Evolutionary conservation across 2,797 vertebrate genomes (phyloP), one percentile per base, ranked within the genome.

Genomic region (Argyrosomus regius): DNA sequence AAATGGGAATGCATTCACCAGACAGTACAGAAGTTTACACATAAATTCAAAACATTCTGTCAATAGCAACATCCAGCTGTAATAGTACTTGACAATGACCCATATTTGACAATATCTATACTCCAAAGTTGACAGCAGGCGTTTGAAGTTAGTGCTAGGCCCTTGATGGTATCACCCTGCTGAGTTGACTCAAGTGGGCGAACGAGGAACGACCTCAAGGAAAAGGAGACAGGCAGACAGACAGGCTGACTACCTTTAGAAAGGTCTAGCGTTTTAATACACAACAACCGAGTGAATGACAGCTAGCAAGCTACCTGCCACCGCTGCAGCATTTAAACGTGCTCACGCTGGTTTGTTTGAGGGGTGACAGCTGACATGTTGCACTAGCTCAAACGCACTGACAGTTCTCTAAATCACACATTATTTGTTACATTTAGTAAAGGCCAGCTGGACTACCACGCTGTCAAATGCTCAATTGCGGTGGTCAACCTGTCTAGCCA

Each of bases 291-390:
- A 57, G 17, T 0, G 8, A 16, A 11, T 18, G 24, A 3, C 8
- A 31, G 6, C 26, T 20, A 57, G 3, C 20, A 12, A 39, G 12
- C 60, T 41, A 48, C 2, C 28, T 2, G 52, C 14, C 71, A 17
- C 54, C 17, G 13, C 12, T 28, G 11, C 45, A 2, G 49, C 58
- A 7, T 24, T 53, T 9, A 64, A 69, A 56, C 59, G 4, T 31
- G 49, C 28, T 75, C 53, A 41, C 6, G n/a, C 16, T 39, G 57
- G 52, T 45, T 49, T 26, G 46, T 26, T 43, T 49, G 61, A 31
- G 18, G 35, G 22, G n/a, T 80, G 71, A 72, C 66, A 71, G 57
- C 17, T 59, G 12, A 17, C 70, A 46, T 60, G 56, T 45, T 52
- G 3, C 9, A 6, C 22, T 1, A 18, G 3, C 60, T 39, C 31